These are phyloP conservation scores for Diachrysia chrysitis DNA, from an alignment of 2,888 invertebrate species.

Conservation along the genomic window DNA sequence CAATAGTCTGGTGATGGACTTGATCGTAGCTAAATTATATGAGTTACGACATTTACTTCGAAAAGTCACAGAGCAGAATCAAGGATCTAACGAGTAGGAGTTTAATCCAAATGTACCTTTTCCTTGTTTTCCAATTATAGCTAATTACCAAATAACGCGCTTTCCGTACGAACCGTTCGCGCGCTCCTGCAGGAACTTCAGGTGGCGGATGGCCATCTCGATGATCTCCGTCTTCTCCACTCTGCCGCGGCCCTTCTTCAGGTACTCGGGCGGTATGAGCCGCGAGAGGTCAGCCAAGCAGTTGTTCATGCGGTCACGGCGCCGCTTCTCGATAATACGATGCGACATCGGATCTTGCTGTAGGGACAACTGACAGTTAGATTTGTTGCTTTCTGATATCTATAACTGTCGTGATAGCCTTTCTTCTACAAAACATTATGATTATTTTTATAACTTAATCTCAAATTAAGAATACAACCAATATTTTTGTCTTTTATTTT, in stretches of 20 bases:
- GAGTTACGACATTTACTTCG: constrained; percentile 21
- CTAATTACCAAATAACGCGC: constrained; percentile 50
- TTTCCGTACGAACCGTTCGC: constrained; percentile 82
- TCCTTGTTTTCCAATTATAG: constrained; percentile 50
- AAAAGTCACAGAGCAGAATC: constrained; percentile 38
- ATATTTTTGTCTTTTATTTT: too few species aligned
- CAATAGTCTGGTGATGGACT: constrained; percentile 7
- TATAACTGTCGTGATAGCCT: constrained; percentile 2
- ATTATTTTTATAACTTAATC: too few species aligned
- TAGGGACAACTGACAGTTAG: constrained; percentile 47
- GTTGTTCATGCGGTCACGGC: constrained; percentile 99
- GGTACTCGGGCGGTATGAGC: constrained; percentile 97
- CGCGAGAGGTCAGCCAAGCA: constrained; percentile 97
- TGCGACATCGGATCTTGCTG: constrained; percentile 99
- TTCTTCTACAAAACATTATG: background rate
- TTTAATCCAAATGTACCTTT: constrained; percentile 48
- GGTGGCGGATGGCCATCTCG: constrained; percentile 98
- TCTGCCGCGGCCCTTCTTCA: constrained; percentile 98
- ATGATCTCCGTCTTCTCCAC: constrained; percentile 99
- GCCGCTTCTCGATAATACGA: constrained; percentile 98
- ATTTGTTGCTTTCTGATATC: constrained; percentile 12
- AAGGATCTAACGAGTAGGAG: constrained; percentile 44
- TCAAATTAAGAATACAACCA: too few species aligned
- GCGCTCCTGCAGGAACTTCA: constrained; percentile 95
- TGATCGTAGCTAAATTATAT: constrained; percentile 9